Base-by-base conservation (phyloP, 2,888 invertebrate species). In the Monopis laevigella region DNA sequence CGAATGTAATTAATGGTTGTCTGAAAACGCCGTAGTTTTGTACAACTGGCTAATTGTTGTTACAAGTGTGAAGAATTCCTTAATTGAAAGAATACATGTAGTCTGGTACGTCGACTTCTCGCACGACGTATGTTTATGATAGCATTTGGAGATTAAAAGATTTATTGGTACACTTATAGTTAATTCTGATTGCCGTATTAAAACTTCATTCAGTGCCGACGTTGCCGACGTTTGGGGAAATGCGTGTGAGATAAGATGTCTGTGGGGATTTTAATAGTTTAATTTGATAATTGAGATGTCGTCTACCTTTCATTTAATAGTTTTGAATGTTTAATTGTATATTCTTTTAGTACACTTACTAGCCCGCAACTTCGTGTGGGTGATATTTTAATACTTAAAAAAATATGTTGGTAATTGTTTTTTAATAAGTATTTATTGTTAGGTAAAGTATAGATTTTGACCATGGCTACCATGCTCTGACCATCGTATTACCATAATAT, bases 21-120 rank as follows among this genome's bases (percentile, higher is more conserved):
- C 18, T 27, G 8, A 16, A 32, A 28, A 35, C 11, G 32, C 28
- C 17, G 29, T 14, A 32, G 40, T 19, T 42, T 34, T 42, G 41
- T 44, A 27, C 18, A 14, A 34, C 14, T 14, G 17, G 28, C 27
- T 43, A 36, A 56, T 59, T 56, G 52, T 57, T 55, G 51, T 61
- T 56, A 53, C 55, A 56, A 57, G 67, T 64, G 66, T 67, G 61
- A 67, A 72, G 61, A 67, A 72, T 70, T 62, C 53, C 54, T 65
- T 71, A 74, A 78, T 77, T 71, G 67, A 69, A 62, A 60, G 55
- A 66, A 73, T 73, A 70, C 74, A 74, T 69, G 40, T 27, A 18
- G 27, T 39, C 39, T 39, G 10, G 27, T 3, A 19, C n/a, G 17
- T 11, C 16, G 11, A 17, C 18, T 57, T 55, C 58, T 63, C 67